These are phyloP conservation scores for Larimichthys crocea DNA, from an alignment of 2,113 vertebrate species.

Conservation along the genomic window DNA sequence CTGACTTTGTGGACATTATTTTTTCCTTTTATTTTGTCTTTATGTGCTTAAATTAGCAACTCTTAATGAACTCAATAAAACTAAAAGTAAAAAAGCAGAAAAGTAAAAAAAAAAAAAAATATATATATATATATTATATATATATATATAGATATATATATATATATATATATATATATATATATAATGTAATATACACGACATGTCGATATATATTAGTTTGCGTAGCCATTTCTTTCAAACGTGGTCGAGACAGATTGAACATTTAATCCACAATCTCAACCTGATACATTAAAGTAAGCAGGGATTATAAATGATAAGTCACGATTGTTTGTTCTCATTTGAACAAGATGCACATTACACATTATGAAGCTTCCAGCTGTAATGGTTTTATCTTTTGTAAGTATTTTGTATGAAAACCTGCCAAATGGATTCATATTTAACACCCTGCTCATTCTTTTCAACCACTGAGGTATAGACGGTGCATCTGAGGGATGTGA, in stretches of 20 bases:
- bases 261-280: too few species aligned
- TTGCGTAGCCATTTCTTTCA: not conserved
- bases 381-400: not conserved
- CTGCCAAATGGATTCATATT: not conserved
- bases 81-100: not conserved
- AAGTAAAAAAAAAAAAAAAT: not conserved
- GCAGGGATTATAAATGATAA: not conserved
- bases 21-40: not conserved
- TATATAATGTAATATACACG: too few species aligned
- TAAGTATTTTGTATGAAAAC: not conserved
- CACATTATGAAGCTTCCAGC: not conserved
- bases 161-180: too few species aligned
- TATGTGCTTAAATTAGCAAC: not conserved
- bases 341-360: not conserved
- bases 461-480: not conserved
- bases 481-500: not conserved
- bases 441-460: not conserved
- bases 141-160: too few species aligned
- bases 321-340: not conserved
- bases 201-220: not conserved
- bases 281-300: not conserved
- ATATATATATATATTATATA: too few species aligned
- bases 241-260: not conserved
- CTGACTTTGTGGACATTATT: slow-evolving; percentile 16
- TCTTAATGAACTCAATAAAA: not conserved